Evolutionary conservation across 2,113 vertebrate genomes (phyloP).

Genomic region (Elephantulus edwardii): DNA sequence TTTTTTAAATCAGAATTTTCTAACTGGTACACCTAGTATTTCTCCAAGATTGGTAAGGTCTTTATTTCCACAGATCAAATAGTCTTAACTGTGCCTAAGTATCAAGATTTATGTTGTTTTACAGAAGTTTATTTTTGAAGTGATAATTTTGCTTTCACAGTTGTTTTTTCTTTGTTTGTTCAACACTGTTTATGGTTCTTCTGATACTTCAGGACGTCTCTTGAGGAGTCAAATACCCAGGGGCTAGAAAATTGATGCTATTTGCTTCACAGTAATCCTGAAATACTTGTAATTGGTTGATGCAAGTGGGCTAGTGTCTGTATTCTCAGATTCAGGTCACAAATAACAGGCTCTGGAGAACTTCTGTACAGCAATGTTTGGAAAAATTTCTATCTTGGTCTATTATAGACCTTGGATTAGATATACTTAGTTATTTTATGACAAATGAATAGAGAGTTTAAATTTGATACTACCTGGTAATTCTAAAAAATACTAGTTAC

Average conservation of each 20-base stretch:
- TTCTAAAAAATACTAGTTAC: too few relatives aligned
- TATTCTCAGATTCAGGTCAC: neutral
- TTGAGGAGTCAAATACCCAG: neutral
- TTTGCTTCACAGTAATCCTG: neutral
- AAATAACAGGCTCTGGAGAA: neutral
- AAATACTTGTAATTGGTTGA: neutral
- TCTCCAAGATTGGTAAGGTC: neutral
- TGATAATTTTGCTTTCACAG: neutral
- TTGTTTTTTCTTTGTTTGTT: neutral
- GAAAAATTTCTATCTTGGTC: neutral
- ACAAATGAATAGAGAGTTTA: neutral
- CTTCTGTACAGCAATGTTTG: neutral
- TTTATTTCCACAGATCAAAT: constrained; percentile 8
- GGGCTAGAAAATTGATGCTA: neutral
- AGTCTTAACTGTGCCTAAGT: neutral
- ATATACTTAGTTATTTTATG: neutral
- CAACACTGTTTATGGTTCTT: neutral
- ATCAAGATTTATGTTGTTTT: neutral
- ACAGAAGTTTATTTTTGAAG: neutral
- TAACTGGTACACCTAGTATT: neutral
- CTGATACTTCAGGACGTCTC: neutral
- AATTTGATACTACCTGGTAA: neutral
- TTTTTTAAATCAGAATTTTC: too few relatives aligned
- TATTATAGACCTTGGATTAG: neutral
- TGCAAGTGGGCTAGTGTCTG: neutral